A percentile compares a stretch with the other conserved stretches of the same genome.
Conservation (phyloP, 30 jellyfish, hydroid and myxozoan species). For the Pelagia noctiluca region DNA sequence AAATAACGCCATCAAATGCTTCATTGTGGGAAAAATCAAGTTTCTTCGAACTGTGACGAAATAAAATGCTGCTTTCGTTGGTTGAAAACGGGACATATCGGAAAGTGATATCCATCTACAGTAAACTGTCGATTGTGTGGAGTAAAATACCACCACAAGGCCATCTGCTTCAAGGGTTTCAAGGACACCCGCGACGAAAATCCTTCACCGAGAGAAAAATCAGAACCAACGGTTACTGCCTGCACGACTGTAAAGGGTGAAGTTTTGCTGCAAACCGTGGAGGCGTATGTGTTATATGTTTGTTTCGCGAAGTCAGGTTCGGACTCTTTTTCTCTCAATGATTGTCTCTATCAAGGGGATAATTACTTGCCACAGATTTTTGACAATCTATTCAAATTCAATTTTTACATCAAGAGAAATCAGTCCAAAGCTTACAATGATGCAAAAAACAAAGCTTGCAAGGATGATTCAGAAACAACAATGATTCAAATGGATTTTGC, state of each 20-base stretch:
- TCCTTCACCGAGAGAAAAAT: neutral
- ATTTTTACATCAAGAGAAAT: too few species aligned
- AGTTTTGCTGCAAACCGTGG: constrained; percentile 55
- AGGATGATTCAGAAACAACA: too few species aligned
- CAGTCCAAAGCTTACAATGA: too few species aligned
- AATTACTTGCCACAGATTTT: constrained; percentile 21
- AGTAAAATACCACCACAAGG: constrained; percentile 6
- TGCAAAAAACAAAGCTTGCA: too few species aligned
- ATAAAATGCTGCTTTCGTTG: constrained; percentile 42
- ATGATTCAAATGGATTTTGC: too few species aligned
- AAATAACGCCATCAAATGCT: neutral
- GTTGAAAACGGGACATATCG: constrained; percentile 33
- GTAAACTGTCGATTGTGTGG: constrained; percentile 24
- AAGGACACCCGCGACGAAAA: neutral
- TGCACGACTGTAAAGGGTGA: constrained; percentile 3
- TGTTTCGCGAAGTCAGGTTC: constrained; percentile 41
- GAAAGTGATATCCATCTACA: too few species aligned
- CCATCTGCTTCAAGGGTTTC: neutral
- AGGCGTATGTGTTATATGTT: constrained; percentile 46
- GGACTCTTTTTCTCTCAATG: constrained; percentile 37
- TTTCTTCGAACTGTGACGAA: constrained; percentile 14
- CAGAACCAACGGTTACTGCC: neutral
- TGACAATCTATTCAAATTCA: constrained; percentile 27
- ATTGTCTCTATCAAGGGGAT: constrained; percentile 32
- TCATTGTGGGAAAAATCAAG: constrained; percentile 35